Evolutionary conservation across 1,140 invertebrate species (phyloP), one percentile per base, ranked within the genome.

Genomic region (Amyelois transitella): DNA sequence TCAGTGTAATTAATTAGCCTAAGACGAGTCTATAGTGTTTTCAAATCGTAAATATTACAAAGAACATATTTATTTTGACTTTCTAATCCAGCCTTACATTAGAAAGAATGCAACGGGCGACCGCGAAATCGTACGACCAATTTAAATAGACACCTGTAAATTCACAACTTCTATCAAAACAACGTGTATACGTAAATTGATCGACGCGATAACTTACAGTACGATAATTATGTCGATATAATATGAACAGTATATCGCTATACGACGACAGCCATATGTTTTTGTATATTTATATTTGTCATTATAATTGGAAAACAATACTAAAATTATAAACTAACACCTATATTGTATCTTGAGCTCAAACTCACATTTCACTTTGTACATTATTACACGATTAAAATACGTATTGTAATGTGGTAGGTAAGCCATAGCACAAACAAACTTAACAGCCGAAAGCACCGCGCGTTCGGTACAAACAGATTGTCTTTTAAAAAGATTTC

Each of bases 11-110:
- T 62, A 56, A 49, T 64, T 62, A 58, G 51, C 62, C 62, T 72
- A 69, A 64, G 60, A 71, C 68, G 63, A 64, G 55, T 57, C 60
- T 63, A 69, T 66, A 52, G 59, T 67, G 62, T 60, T 53, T 60
- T 60, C 61, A 60, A 68, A 62, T 47, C 58, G 53, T 59, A 68
- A 47, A 67, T 54, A 54, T 51, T 53, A 38, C 48, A 58, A 54
- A 57, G 53, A 64, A 69, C 60, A 61, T 61, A 8, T 38, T 38
- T 38, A 45, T 57, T 75, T 78, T 81, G 75, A 83, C 78, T 86
- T 86, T 85, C 83, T 83, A 85, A 86, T 83, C 77, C 83, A 86
- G 83, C 83, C 81, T 86, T 86, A 81, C 64, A 77, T 86, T 85
- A 85, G 81, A 84, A 86, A 86, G 78, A 75, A 69, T 58, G 60